phyloP scores from a whole-genome alignment of 2,113 vertebrate genomes.

The Emydura subglobosa region DNA sequence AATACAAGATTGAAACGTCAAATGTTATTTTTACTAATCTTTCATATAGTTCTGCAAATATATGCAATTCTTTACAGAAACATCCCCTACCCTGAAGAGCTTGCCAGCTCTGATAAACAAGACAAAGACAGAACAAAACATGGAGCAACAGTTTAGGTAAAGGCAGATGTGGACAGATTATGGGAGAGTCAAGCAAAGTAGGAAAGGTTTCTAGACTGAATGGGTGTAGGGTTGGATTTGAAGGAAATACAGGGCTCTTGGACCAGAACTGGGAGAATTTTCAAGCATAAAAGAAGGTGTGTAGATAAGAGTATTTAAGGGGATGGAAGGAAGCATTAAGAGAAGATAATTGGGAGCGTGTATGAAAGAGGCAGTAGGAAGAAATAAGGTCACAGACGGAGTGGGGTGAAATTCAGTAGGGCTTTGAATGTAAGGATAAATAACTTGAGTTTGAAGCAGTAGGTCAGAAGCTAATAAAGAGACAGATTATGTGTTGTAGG shows the following conservation, averaged over 20 bases:
- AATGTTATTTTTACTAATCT: background rate
- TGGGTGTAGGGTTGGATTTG: background rate
- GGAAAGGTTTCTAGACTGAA: background rate
- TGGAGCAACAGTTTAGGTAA: background rate
- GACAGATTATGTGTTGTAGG: background rate
- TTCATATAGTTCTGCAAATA: background rate
- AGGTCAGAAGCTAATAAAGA: background rate
- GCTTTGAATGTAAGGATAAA: background rate
- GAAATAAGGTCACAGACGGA: background rate
- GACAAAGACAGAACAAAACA: background rate
- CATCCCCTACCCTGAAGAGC: background rate
- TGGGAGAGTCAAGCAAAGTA: background rate
- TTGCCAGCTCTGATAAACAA: background rate
- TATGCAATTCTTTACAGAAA: background rate
- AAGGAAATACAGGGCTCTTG: background rate
- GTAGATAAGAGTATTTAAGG: background rate
- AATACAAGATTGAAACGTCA: background rate
- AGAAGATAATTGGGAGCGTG: background rate
- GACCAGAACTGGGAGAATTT: background rate
- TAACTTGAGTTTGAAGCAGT: background rate
- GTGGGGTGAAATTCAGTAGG: background rate
- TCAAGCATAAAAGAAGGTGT: background rate
- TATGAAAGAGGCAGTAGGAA: background rate
- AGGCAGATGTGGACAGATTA: background rate
- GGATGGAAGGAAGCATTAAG: no score